phyloP scores from a whole-genome alignment of 2,888 invertebrate species.

The Deilephila elpenor region DNA sequence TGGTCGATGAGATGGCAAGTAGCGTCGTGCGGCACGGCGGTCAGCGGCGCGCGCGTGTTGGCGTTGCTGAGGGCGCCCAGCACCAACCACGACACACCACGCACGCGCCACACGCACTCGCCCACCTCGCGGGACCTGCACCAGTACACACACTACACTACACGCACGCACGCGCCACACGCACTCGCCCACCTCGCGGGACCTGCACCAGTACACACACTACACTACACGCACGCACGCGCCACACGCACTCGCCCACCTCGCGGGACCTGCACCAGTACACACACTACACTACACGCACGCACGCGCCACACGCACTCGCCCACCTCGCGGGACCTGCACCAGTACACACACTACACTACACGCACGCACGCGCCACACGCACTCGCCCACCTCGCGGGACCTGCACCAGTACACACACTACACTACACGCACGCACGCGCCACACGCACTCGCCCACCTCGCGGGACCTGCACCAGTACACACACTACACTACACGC shows the following conservation, averaged over 20 bases:
- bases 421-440: too few species aligned
- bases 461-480: not conserved
- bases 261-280: too few species aligned
- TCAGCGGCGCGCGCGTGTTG: conserved; percentile 85
- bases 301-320: too few species aligned
- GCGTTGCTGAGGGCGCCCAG: conserved; percentile 97
- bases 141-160: not conserved
- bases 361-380: too few species aligned
- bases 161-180: conserved; percentile 90
- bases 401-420: conserved; percentile 79
- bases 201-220: too few species aligned
- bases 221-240: too few species aligned
- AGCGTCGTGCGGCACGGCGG: conserved; percentile 97
- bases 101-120: conserved; percentile 97
- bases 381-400: too few species aligned
- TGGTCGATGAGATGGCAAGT: conserved; percentile 99
- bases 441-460: too few species aligned
- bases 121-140: conserved; percentile 93
- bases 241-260: too few species aligned
- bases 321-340: too few species aligned
- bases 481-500: not conserved
- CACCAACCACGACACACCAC: conserved; percentile 97
- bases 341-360: too few species aligned
- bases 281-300: too few species aligned
- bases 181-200: conserved; percentile 96